Base-by-base conservation (phyloP, 2,113 vertebrate genomes). In the Dromaius novaehollandiae region DNA sequence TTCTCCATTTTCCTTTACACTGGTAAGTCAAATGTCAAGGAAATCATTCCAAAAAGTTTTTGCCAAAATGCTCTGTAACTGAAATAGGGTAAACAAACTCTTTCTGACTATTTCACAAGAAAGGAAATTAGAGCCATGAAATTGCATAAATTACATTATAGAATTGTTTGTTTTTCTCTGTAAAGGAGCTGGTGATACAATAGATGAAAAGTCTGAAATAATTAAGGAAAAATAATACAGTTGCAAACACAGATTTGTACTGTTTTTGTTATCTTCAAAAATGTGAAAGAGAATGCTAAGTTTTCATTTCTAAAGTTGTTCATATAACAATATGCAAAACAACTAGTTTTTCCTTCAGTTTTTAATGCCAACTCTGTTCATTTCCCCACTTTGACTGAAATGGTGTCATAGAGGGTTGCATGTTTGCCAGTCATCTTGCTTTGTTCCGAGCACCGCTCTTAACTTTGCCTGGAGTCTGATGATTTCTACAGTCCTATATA, bases 101-200 rank as follows among this genome's bases (percentile, higher is more conserved):
- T 38, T 88, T 78, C 94, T 64, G 21, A 88, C 82, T 75, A 89
- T 82, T 95, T 88, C 60, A 95, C 28, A 90, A 81, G 56, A 83
- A 88, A 83, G 68, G 75, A 95, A 93, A 92, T 83, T 61, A 78
- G 90, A 95, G 22, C 8, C 75, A 90, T 83, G 63, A 86, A 89
- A 95, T 80, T 71, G 64, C 36, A 94, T 38, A 60, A 53, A 93
- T 86, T 88, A 44, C 70, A 55, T 91, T 88, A 88, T n/a, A 88
- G 12, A 3, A 44, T 60, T 94, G 50, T 86, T 89, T 92, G 15
- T 28, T 85, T 92, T 87, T 60, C 69, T 64, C 68, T 86, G 21
- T 66, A 68, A 94, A 88, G 68, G 73, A 44, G 19, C 40, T 82
- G 19, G 69, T 46, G 26, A 73, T 76, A 92, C n/a, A 92, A 94